phyloP scores from a whole-genome alignment of 2,797 vertebrate genomes.

The Antennarius maculatus region DNA sequence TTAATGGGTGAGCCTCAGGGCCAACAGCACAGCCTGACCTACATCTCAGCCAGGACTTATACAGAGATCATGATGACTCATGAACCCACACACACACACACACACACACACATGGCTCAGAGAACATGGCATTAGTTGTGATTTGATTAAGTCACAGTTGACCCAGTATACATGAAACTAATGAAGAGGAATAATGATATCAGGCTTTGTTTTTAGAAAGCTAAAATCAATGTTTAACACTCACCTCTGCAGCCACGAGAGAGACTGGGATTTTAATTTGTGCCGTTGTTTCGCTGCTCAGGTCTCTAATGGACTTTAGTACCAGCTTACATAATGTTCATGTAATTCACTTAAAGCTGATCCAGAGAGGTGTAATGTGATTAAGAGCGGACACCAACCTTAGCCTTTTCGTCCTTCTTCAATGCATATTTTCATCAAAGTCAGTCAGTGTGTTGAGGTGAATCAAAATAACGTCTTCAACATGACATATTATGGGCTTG shows the following conservation, averaged over 20 bases:
- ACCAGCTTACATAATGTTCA: slow-evolving; percentile 20
- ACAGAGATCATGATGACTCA: slow-evolving; percentile 45
- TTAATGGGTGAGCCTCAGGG: slow-evolving; percentile 23
- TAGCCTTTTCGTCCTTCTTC: slow-evolving; percentile 4
- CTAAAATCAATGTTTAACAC: slow-evolving; percentile 12
- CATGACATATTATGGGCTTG: background rate
- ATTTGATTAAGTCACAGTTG: slow-evolving; percentile 44
- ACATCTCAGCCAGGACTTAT: slow-evolving; percentile 43
- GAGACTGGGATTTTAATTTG: slow-evolving; percentile 6
- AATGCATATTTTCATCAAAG: background rate
- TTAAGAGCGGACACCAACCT: background rate
- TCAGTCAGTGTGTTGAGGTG: background rate
- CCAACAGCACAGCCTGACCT: slow-evolving; percentile 52
- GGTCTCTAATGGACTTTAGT: slow-evolving; percentile 50
- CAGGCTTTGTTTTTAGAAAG: background rate
- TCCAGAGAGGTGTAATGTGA: slow-evolving; percentile 30
- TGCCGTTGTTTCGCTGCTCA: slow-evolving; percentile 4
- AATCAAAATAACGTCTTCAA: background rate
- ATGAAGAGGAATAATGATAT: slow-evolving; percentile 31
- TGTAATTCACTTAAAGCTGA: slow-evolving; percentile 49
- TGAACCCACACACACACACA: background rate
- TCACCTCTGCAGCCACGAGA: slow-evolving; percentile 4
- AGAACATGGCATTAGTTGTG: slow-evolving; percentile 3
- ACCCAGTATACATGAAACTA: slow-evolving; percentile 36
- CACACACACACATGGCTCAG: slow-evolving; percentile 11